Evolutionary conservation across 2,888 invertebrate species (phyloP).

Genomic region (Drosophila gaucha): DNA sequence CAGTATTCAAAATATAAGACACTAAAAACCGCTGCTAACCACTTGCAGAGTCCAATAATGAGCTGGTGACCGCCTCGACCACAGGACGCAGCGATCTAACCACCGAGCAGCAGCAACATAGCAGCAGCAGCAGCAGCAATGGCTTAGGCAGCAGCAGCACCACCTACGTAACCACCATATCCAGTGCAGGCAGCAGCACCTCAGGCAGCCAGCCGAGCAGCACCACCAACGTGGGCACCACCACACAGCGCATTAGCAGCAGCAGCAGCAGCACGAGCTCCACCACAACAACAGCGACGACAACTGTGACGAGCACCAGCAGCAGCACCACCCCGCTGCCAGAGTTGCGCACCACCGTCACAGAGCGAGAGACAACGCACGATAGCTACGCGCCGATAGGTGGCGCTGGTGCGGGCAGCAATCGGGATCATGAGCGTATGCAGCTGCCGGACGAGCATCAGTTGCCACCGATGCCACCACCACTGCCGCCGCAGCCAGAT

Average conservation of each 20-base stretch:
- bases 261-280: constrained; percentile 52
- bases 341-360: constrained; percentile 81
- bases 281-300: constrained; percentile 67
- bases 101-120: constrained; percentile 86
- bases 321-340: constrained; percentile 69
- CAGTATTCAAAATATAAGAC: constrained; percentile 28
- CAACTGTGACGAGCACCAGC: constrained; percentile 74
- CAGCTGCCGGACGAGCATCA: constrained; percentile 75
- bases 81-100: constrained; percentile 81
- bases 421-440: constrained; percentile 71
- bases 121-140: constrained; percentile 74
- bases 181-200: constrained; percentile 58
- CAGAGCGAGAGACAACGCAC: constrained; percentile 82
- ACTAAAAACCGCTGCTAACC: constrained; percentile 58
- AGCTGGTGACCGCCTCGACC: constrained; percentile 73
- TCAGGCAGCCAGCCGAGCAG: constrained; percentile 47
- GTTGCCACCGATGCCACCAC: constrained; percentile 68
- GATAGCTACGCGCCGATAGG: constrained; percentile 71
- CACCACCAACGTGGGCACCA: constrained; percentile 49
- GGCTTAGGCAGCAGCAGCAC: constrained; percentile 62
- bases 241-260: constrained; percentile 54
- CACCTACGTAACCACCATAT: constrained; percentile 65
- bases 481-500: constrained; percentile 81
- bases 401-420: constrained; percentile 41
- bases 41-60: constrained; percentile 80